Percentiles rank a stretch among this genome's conserved stretches.
Evolutionary conservation across 2,888 invertebrate genomes (phyloP).

Genomic region (Masnerella sp.): DNA sequence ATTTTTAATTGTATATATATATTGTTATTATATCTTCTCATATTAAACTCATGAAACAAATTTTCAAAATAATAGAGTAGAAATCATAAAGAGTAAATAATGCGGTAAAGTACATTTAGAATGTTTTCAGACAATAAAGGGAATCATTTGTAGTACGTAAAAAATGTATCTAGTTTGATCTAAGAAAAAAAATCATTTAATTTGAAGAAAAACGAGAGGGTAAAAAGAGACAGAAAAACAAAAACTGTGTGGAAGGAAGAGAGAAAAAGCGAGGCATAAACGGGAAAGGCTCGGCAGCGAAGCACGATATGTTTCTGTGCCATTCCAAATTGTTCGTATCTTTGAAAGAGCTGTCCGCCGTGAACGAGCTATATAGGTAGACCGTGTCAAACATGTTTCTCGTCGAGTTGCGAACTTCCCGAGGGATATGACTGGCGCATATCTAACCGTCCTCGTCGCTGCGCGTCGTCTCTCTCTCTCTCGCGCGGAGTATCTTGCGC

Average conservation of each 20-base stretch:
- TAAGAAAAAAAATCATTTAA: slow-evolving; percentile 24
- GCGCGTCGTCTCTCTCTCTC: slow-evolving; percentile 27
- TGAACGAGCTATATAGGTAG: slow-evolving; percentile 56
- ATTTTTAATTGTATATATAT: too few species aligned
- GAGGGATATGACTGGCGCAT: slow-evolving; percentile 57
- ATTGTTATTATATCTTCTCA: too few species aligned
- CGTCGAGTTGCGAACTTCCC: slow-evolving; percentile 60
- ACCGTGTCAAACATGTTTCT: slow-evolving; percentile 60
- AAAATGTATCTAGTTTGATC: slow-evolving; percentile 11
- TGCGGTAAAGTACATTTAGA: too few species aligned
- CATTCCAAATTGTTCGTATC: slow-evolving; percentile 58
- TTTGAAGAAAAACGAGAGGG: slow-evolving; percentile 7
- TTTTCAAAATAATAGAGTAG: too few species aligned
- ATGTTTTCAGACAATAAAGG: background rate
- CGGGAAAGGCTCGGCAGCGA: slow-evolving; percentile 23
- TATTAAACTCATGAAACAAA: too few species aligned
- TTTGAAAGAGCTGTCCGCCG: slow-evolving; percentile 58
- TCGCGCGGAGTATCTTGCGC: slow-evolving; percentile 21
- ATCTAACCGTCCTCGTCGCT: slow-evolving; percentile 24
- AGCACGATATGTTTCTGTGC: slow-evolving; percentile 51
- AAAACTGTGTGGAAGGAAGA: background rate
- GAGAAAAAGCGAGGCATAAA: background rate
- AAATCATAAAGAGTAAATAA: too few species aligned
- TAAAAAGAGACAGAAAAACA: slow-evolving; percentile 1
- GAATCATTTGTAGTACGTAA: background rate